Conservation (phyloP, 2,113 vertebrate species). For the Leptodactylus fuscus region DNA sequence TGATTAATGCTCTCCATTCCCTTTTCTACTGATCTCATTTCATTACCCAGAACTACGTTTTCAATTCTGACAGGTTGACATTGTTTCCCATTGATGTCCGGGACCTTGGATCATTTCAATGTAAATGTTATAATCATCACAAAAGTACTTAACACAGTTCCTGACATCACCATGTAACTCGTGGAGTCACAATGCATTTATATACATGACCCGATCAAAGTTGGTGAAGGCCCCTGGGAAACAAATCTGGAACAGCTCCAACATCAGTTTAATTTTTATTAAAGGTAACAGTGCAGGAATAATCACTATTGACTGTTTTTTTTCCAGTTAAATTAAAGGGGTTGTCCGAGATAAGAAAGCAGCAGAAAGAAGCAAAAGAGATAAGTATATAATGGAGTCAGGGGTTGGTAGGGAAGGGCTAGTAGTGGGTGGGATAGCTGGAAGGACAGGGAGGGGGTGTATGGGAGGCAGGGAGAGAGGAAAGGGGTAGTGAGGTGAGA, state of each 20-base stretch:
- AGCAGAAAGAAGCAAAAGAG: too few species aligned
- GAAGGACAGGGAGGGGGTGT: too few species aligned
- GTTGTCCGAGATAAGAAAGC: too few species aligned
- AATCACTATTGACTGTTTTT: too few species aligned
- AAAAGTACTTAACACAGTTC: conserved; percentile 4
- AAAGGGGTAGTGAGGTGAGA: too few species aligned
- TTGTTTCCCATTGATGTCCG: conserved; percentile 6
- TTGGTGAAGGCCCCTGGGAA: background rate
- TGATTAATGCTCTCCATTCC: conserved; percentile 26
- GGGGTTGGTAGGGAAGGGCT: too few species aligned
- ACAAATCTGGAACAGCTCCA: background rate
- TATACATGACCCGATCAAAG: background rate
- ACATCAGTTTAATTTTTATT: background rate
- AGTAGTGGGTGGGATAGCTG: too few species aligned
- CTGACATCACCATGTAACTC: background rate
- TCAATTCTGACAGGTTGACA: conserved; percentile 22
- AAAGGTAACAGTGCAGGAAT: too few species aligned
- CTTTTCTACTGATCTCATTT: conserved; percentile 33
- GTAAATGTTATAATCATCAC: conserved; percentile 4
- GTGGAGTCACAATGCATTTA: background rate
- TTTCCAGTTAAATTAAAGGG: too few species aligned
- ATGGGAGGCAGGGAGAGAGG: too few species aligned
- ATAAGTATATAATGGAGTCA: too few species aligned
- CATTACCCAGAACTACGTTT: conserved; percentile 26
- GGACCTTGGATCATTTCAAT: conserved; percentile 7